Evolutionary conservation across 2,888 invertebrate species (phyloP).

Genomic region (Metallyticus violacea): DNA sequence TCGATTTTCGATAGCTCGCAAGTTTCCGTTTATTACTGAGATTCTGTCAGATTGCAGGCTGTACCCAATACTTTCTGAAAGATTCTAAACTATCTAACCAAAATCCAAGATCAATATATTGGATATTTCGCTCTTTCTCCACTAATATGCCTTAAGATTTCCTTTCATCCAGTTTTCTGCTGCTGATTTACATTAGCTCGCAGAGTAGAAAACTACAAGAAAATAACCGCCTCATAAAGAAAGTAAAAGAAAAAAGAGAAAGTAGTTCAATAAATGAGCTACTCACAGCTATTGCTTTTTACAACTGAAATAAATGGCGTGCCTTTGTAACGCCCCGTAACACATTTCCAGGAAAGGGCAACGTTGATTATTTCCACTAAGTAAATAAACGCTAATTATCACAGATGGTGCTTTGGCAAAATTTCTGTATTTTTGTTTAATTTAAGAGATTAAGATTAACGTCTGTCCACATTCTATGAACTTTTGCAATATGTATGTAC

Average conservation of each 20-base stretch:
- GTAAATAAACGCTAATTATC: no score
- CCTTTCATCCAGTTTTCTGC: background rate
- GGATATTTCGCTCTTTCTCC: background rate
- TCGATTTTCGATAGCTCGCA: background rate
- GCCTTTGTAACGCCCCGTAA: no score
- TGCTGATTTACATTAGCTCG: background rate
- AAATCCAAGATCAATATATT: background rate
- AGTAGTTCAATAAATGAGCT: background rate
- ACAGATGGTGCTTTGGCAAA: no score
- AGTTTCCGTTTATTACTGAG: background rate
- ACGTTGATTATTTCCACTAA: no score
- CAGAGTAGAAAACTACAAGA: background rate
- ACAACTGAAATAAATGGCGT: background rate
- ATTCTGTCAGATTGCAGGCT: background rate
- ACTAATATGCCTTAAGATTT: background rate
- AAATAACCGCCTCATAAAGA: background rate
- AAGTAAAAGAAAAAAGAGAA: background rate
- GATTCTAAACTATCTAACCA: background rate
- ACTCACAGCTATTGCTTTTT: no score
- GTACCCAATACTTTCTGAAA: background rate
- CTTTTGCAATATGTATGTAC: no score
- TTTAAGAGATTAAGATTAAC: no score
- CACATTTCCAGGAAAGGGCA: no score
- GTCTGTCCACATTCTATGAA: no score
- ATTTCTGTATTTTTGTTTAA: no score